A percentile compares a stretch with the other conserved stretches of the same genome.
phyloP scores from a whole-genome alignment of 2,797 vertebrate species.

The Silurus lanzhouensis region DNA sequence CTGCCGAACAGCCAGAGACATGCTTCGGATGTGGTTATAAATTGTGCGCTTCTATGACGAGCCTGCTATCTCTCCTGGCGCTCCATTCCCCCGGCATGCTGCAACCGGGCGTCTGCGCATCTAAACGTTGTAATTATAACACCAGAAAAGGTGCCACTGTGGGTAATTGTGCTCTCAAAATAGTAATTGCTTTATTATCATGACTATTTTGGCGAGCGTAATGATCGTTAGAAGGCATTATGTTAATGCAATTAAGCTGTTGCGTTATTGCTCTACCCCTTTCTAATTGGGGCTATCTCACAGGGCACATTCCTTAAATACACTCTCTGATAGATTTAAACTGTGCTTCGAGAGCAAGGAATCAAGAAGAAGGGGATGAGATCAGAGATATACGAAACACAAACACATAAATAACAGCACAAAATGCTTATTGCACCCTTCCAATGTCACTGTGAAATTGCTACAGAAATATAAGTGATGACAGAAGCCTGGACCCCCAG shows the following conservation, averaged over 20 bases:
- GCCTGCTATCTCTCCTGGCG: slow-evolving; percentile 30
- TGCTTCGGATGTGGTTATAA: slow-evolving; percentile 36
- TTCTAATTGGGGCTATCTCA: slow-evolving; percentile 68
- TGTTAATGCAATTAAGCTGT: slow-evolving; percentile 76
- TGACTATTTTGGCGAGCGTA: slow-evolving; percentile 71
- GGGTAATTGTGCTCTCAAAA: slow-evolving; percentile 76
- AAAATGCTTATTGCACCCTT: slow-evolving; percentile 2
- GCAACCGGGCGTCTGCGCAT: slow-evolving; percentile 55
- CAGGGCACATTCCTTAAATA: slow-evolving; percentile 58
- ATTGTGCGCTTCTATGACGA: slow-evolving; percentile 49
- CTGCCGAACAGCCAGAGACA: slow-evolving; percentile 32
- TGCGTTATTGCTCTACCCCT: slow-evolving; percentile 69
- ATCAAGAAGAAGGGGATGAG: slow-evolving; percentile 16
- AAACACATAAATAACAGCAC: slow-evolving; percentile 35
- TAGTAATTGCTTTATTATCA: slow-evolving; percentile 78
- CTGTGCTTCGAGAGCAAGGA: slow-evolving; percentile 32
- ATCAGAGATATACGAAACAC: slow-evolving; percentile 28
- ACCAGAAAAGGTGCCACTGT: slow-evolving; percentile 67
- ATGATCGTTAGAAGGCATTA: slow-evolving; percentile 78
- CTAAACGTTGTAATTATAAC: slow-evolving; percentile 70
- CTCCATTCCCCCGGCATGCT: slow-evolving; percentile 44
- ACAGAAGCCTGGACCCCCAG: neutral
- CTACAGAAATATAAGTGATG: neutral
- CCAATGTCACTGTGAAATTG: neutral
- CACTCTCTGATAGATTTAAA: slow-evolving; percentile 57